Percentiles rank a stretch among this genome's conserved stretches.
Evolutionary conservation across 2,113 vertebrate genomes (phyloP).

Genomic region (Gnathonemus longibarbis): DNA sequence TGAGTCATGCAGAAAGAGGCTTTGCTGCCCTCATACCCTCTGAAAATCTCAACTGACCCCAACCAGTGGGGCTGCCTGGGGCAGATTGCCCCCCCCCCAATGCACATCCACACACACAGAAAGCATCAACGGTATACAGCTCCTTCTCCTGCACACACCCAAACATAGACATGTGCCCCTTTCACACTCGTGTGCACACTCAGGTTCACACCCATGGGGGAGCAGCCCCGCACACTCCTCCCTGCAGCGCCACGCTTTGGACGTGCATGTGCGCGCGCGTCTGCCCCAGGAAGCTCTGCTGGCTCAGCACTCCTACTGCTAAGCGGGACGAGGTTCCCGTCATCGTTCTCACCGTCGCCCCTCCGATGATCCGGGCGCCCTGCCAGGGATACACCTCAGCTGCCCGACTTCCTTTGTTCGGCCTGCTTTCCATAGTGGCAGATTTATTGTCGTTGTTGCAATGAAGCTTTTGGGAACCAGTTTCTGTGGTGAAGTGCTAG

Average conservation of each 20-base stretch:
- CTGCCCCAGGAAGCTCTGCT: not conserved
- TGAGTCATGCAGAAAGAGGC: not conserved
- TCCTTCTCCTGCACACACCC: not conserved
- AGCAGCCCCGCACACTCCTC: not conserved
- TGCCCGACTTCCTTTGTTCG: not conserved
- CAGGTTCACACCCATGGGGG: not conserved
- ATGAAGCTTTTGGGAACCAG: not conserved
- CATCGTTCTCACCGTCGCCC: not conserved
- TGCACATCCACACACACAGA: not conserved
- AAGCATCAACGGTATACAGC: not conserved
- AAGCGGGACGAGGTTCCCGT: not conserved
- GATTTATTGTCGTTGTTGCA: not conserved
- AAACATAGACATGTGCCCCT: conserved; percentile 5
- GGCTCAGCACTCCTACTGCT: not conserved
- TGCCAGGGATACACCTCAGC: not conserved
- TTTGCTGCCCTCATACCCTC: not conserved
- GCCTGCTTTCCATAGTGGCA: not conserved
- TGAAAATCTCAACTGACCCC: not conserved
- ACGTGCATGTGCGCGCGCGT: not conserved
- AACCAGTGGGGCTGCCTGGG: not conserved
- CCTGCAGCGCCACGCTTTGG: not conserved
- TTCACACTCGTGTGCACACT: conserved; percentile 4
- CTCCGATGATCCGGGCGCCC: not conserved
- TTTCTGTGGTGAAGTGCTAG: not conserved
- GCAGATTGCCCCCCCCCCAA: not conserved